These are phyloP conservation scores for Cyprinodon diabolis DNA, from an alignment of 2,797 vertebrate genomes.

Conservation along the genomic window DNA sequence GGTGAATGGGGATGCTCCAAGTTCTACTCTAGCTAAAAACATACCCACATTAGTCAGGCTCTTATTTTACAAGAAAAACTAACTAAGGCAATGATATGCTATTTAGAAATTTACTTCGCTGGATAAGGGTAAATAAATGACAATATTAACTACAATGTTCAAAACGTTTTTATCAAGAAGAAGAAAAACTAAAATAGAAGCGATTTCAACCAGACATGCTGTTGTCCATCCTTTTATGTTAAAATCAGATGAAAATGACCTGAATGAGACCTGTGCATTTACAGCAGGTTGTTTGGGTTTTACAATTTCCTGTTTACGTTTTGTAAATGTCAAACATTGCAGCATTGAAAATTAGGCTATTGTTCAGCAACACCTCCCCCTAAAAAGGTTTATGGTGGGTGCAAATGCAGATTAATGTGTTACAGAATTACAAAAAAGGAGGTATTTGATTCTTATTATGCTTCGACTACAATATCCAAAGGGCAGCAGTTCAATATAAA, in stretches of 20 bases:
- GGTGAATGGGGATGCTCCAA: conserved; percentile 23
- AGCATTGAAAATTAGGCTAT: background rate
- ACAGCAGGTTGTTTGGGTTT: background rate
- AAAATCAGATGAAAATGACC: background rate
- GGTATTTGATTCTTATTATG: conserved; percentile 56
- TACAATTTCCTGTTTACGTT: background rate
- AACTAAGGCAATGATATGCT: background rate
- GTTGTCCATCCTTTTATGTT: background rate
- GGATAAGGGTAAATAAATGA: background rate
- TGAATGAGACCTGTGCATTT: background rate
- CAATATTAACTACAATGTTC: background rate
- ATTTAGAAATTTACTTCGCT: background rate
- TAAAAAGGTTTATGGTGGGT: conserved; percentile 29
- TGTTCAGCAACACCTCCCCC: conserved; percentile 26
- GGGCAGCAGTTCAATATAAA: conserved; percentile 55
- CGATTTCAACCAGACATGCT: background rate
- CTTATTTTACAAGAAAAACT: background rate
- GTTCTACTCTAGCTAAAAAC: conserved; percentile 49
- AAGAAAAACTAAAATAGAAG: background rate
- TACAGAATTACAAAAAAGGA: conserved; percentile 39
- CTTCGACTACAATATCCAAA: conserved; percentile 53
- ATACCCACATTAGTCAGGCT: conserved; percentile 16
- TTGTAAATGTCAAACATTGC: background rate
- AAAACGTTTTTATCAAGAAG: background rate
- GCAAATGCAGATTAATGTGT: conserved; percentile 59